phyloP scores from a whole-genome alignment of 2,797 vertebrate genomes.

The Alca torda region DNA sequence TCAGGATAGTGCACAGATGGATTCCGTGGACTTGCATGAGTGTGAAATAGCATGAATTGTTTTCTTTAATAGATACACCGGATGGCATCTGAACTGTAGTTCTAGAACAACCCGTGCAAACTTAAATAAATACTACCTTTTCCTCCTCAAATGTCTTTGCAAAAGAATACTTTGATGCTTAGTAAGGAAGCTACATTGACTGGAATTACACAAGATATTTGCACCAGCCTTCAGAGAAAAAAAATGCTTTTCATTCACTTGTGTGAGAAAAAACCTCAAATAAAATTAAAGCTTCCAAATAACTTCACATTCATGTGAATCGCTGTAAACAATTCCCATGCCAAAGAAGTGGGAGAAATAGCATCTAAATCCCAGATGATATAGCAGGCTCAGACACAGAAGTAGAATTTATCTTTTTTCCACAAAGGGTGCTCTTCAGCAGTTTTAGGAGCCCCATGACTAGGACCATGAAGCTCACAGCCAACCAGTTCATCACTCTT shows the following conservation, averaged over 20 bases:
- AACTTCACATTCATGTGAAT: not conserved
- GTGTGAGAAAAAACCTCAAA: not conserved
- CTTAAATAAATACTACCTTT: not conserved
- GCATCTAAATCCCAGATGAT: not conserved
- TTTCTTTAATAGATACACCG: not conserved
- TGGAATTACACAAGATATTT: not conserved
- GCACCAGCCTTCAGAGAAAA: not conserved
- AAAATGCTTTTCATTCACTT: not conserved
- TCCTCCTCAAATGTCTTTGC: not conserved
- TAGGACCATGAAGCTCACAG: not conserved
- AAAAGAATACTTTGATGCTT: not conserved
- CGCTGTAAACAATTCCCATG: not conserved
- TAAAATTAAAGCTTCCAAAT: not conserved
- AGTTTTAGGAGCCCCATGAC: not conserved
- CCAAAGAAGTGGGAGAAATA: not conserved
- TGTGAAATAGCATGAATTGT: not conserved
- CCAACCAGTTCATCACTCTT: not conserved
- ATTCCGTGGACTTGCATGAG: not conserved
- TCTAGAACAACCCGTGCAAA: not conserved
- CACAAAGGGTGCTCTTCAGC: not conserved
- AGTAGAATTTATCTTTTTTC: not conserved
- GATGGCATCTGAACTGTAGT: not conserved
- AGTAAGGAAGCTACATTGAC: not conserved
- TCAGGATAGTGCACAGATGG: not conserved
- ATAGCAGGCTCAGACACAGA: not conserved